Percentiles rank a stretch among this genome's conserved stretches.
Conservation (phyloP, 2,888 invertebrate genomes). For the Leptopterna dolabrata region DNA sequence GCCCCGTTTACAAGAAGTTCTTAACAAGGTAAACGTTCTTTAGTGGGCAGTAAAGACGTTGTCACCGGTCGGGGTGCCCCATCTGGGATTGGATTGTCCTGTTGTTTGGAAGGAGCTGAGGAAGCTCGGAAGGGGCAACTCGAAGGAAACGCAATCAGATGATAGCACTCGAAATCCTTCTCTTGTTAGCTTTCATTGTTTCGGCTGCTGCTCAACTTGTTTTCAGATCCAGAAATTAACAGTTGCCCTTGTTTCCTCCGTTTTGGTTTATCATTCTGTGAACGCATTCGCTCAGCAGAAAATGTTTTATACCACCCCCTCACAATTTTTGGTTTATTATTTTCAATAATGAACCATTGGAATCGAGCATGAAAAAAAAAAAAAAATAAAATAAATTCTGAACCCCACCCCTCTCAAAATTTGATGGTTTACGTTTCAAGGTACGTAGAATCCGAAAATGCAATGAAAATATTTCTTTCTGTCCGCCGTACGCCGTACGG, state of each 20-base stretch:
- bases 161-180: constrained; percentile 16
- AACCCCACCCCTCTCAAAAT: too few species aligned
- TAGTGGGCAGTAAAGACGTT: constrained; percentile 39
- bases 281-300: too few species aligned
- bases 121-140: background rate
- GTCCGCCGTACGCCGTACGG: too few species aligned
- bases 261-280: too few species aligned
- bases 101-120: background rate
- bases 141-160: constrained; percentile 10
- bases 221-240: background rate
- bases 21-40: constrained; percentile 38
- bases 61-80: constrained; percentile 21
- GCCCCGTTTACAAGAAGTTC: constrained; percentile 35
- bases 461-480: too few species aligned
- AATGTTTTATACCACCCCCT: too few species aligned
- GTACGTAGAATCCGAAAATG: too few species aligned
- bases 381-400: too few species aligned
- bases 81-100: constrained; percentile 10
- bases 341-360: too few species aligned
- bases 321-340: too few species aligned
- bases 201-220: background rate
- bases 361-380: too few species aligned
- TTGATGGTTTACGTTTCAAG: too few species aligned
- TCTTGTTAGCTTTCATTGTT: background rate
- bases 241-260: background rate